Evolutionary conservation across 2,797 vertebrate genomes (phyloP), one percentile per base, ranked within the genome.

Genomic region (Ctenopoma multispine): DNA sequence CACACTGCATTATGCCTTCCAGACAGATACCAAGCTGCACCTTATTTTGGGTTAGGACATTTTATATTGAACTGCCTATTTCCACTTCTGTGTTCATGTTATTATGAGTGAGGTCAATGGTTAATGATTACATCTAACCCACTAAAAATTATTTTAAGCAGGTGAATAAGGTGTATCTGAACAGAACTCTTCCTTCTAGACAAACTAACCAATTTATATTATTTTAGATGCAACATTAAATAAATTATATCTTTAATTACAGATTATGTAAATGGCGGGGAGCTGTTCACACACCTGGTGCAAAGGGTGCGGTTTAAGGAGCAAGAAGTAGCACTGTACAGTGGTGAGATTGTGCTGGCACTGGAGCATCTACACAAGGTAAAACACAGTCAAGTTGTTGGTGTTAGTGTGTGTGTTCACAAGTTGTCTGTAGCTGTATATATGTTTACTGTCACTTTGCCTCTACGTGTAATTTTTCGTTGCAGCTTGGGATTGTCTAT

Each of bases 201-300:
- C 41, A 50, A 53, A 5, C 1, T 0, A 44, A 51, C 4, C 11
- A 29, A 7, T 12, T n/a, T 46, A 7, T 44, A 21, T 57, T 23
- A 1, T 50, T 62, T 51, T 43, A 12, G 4, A 41, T 48, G 10
- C 69, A 38, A 59, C 6, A 1, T 79, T 50, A 67, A 18, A 53
- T 40, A n/a, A 18, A n/a, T 24, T 0, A 18, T 76, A 1, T 84
- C 21, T 70, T 72, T 50, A 5, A 0, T 74, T 63, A 17, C 75
- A 99, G 98, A 99, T 94, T 99, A 99, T 83, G 97, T 99, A 88
- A 99, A 97, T 70, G 97, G 97, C 53, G 98, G 97, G 60, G 98
- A 99, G 88, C 95, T 99, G 81, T 99, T 99, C 93, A 99, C 97
- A 71, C 97, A 99, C 86, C 94, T 99, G 94, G 98, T 98, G 80